phyloP scores from a whole-genome alignment of 2,113 vertebrate genomes.

The Stigmatopora nigra region DNA sequence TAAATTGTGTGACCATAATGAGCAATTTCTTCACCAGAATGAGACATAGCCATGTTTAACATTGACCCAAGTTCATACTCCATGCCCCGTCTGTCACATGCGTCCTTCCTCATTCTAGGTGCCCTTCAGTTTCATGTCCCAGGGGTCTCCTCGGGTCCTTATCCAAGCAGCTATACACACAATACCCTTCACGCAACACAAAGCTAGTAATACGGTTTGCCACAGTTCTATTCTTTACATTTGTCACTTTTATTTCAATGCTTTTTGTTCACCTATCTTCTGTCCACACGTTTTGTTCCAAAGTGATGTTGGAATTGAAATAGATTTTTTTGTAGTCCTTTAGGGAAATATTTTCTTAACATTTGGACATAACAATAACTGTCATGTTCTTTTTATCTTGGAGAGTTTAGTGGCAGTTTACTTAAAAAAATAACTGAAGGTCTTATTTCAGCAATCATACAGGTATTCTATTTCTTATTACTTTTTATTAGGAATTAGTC shows the following conservation, averaged over 20 bases:
- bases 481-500: conserved; percentile 23
- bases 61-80: conserved; percentile 23
- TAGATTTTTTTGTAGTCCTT: conserved; percentile 37
- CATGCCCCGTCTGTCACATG: conserved; percentile 58
- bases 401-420: conserved; percentile 19
- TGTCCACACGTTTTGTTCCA: conserved; percentile 60
- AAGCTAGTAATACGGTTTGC: conserved; percentile 53
- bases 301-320: conserved; percentile 54
- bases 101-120: conserved; percentile 53
- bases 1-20: background rate
- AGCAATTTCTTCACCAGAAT: conserved; percentile 13
- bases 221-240: conserved; percentile 55
- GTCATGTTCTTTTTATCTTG: conserved; percentile 50
- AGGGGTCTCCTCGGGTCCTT: conserved; percentile 51
- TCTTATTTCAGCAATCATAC: conserved; percentile 25
- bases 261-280: conserved; percentile 59
- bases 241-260: conserved; percentile 64
- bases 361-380: conserved; percentile 25
- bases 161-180: conserved; percentile 48
- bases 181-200: conserved; percentile 64
- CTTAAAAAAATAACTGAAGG: background rate
- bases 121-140: conserved; percentile 55
- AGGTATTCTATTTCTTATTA: conserved; percentile 22
- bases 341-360: conserved; percentile 46
- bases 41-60: conserved; percentile 12